Percentiles rank a stretch among this genome's conserved stretches.
Conservation (phyloP, 2,797 vertebrate species). For the Jordanella pulchra region DNA sequence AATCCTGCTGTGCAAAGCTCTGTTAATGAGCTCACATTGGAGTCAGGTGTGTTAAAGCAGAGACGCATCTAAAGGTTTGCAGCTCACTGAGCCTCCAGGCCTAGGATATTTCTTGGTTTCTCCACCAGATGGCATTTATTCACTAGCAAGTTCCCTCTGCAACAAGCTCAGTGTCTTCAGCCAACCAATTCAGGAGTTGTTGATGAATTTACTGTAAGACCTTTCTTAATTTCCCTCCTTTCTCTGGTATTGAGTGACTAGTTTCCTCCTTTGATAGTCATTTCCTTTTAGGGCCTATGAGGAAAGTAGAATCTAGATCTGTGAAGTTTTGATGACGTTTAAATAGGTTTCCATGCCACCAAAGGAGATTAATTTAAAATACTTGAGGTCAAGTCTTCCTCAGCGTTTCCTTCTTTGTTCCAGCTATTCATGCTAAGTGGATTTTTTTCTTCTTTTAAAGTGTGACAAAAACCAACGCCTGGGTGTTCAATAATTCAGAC, state of each 20-base stretch:
- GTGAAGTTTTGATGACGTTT: background rate
- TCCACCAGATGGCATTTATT: slow-evolving; percentile 53
- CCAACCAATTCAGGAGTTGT: background rate
- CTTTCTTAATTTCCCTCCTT: background rate
- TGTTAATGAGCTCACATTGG: too few relatives aligned
- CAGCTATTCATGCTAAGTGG: background rate
- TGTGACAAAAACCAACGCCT: slow-evolving; percentile 9
- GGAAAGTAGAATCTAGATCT: background rate
- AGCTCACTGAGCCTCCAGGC: too few relatives aligned
- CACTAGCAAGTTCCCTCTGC: background rate
- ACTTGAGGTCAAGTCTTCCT: background rate
- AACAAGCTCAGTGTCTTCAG: background rate
- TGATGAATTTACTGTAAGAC: background rate
- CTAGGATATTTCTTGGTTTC: background rate
- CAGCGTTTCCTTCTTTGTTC: background rate
- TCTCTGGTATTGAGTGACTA: background rate
- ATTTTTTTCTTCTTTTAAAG: background rate
- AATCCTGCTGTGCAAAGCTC: too few relatives aligned
- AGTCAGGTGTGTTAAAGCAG: too few relatives aligned
- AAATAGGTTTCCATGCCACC: background rate
- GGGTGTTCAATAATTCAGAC: slow-evolving; percentile 63
- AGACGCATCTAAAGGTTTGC: background rate
- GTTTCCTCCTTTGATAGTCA: background rate
- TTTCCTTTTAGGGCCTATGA: background rate
- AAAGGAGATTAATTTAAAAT: too few relatives aligned